Conservation (phyloP, 1,140 invertebrate genomes). For the Listronotus bonariensis region DNA sequence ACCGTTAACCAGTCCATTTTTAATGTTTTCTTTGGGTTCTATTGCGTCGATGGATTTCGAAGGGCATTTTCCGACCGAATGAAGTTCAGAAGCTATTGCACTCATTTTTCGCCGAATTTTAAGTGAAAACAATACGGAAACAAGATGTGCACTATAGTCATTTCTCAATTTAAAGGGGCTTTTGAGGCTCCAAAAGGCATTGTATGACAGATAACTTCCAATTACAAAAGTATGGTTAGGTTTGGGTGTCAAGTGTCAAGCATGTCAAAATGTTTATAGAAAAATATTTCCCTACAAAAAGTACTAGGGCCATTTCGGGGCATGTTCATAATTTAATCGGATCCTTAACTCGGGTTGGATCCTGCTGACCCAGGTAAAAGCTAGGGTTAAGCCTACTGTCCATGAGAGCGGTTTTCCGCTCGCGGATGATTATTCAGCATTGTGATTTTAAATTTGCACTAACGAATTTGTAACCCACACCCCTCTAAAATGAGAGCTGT, state of each 20-base stretch:
- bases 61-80: constrained; percentile 23
- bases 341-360: too few species aligned
- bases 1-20: constrained; percentile 48
- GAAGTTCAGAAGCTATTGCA: constrained; percentile 20
- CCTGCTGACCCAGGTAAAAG: too few species aligned
- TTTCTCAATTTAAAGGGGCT: constrained; percentile 16
- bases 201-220: constrained; percentile 18
- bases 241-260: constrained; percentile 9
- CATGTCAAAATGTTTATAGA: constrained; percentile 3
- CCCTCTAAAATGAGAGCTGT: too few species aligned
- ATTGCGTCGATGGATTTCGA: constrained; percentile 21
- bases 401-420: too few species aligned
- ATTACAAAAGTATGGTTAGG: constrained; percentile 14
- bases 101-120: constrained; percentile 27
- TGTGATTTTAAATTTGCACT: too few species aligned
- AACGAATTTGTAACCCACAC: too few species aligned
- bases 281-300: too few species aligned
- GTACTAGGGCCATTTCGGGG: too few species aligned
- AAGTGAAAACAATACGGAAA: constrained; percentile 12
- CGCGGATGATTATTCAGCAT: too few species aligned
- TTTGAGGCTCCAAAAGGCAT: constrained; percentile 19
- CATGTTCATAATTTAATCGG: too few species aligned
- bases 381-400: too few species aligned
- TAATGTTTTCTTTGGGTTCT: constrained; percentile 34
- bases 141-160: constrained; percentile 6